These are phyloP conservation scores for Hemaris fuciformis DNA, from an alignment of 2,888 invertebrate species.

Conservation along the genomic window DNA sequence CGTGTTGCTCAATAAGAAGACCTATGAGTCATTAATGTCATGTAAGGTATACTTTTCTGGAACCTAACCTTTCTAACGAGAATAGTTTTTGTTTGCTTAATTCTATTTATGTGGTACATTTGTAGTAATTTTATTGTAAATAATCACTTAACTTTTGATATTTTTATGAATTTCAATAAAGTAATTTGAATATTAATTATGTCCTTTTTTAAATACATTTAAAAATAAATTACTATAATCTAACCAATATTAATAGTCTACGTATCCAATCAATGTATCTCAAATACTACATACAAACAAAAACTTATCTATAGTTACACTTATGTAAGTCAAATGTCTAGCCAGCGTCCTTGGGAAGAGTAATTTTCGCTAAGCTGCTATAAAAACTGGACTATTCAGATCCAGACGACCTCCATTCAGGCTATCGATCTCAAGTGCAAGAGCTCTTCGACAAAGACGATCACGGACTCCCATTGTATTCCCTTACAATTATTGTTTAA, in stretches of 20 bases:
- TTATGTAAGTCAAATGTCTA: conserved; percentile 12
- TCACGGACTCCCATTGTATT: not conserved
- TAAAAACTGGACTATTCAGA: conserved; percentile 34
- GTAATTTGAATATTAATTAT: too few species aligned
- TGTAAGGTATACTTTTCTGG: not conserved
- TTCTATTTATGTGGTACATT: not conserved
- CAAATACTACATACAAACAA: not conserved
- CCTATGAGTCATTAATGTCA: not conserved
- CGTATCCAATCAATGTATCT: not conserved
- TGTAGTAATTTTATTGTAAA: too few species aligned
- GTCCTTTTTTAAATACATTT: too few species aligned
- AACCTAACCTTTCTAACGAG: not conserved
- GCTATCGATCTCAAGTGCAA: conserved; percentile 42
- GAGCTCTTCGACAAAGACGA: conserved; percentile 31
- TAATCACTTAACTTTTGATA: too few species aligned
- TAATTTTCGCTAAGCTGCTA: conserved; percentile 10
- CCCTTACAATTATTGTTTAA: not conserved
- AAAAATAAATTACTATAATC: too few species aligned
- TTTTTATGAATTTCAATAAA: too few species aligned
- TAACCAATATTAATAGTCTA: too few species aligned
- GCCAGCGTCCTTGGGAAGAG: conserved; percentile 7
- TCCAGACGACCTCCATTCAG: conserved; percentile 27
- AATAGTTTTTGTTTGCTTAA: not conserved
- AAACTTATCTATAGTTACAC: not conserved
- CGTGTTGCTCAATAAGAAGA: not conserved